Evolutionary conservation across 2,888 invertebrate genomes (phyloP).

Genomic region (Drosophila pullipes): DNA sequence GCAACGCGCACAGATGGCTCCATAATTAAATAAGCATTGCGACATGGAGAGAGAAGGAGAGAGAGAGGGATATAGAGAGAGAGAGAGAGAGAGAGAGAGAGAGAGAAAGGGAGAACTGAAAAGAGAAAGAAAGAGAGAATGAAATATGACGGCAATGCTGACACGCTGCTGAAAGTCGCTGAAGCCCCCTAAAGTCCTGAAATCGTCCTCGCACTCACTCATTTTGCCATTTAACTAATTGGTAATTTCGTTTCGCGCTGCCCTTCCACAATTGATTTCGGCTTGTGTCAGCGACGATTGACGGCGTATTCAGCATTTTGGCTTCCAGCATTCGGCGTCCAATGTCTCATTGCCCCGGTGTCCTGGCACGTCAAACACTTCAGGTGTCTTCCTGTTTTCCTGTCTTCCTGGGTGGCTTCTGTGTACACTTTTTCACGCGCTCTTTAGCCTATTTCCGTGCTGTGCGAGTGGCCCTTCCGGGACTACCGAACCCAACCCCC

Average conservation of each 20-base stretch:
- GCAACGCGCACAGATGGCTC: conserved; percentile 79
- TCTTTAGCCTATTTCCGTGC: conserved; percentile 77
- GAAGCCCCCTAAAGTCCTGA: conserved; percentile 31
- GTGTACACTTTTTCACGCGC: conserved; percentile 67
- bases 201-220: conserved; percentile 56
- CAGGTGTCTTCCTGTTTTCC: conserved; percentile 52
- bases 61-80: conserved; percentile 1
- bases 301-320: conserved; percentile 37
- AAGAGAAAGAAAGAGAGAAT: conserved; percentile 4
- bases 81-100: conserved; percentile 1
- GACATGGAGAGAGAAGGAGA: conserved; percentile 2
- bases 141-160: conserved; percentile 55
- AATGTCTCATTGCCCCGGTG: conserved; percentile 7
- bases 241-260: conserved; percentile 69
- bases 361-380: conserved; percentile 54
- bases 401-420: conserved; percentile 43
- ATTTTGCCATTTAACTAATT: conserved; percentile 81
- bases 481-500: background rate
- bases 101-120: conserved; percentile 1
- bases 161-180: conserved; percentile 53
- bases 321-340: conserved; percentile 14
- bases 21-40: conserved; percentile 81
- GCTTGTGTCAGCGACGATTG: conserved; percentile 76
- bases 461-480: conserved; percentile 58
- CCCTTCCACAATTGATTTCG: conserved; percentile 76